Evolutionary conservation across 2,888 invertebrate species (phyloP), one percentile per base, ranked within the genome.

Genomic region (Drosophila fungiperda): DNA sequence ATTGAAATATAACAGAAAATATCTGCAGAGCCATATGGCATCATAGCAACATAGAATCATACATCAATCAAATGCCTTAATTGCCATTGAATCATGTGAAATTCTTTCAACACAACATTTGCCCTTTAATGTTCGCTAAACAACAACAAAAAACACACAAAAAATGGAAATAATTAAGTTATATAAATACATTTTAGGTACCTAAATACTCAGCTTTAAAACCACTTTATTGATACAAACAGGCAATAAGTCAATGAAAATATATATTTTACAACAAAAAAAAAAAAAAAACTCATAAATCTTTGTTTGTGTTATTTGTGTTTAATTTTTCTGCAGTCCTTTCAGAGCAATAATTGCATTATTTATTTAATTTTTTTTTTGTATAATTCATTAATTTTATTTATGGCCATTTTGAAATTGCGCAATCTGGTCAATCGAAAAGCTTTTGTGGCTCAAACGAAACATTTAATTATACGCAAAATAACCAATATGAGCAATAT

Each of bases 31-130:
- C 36, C 69, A 38, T 36, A 26, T 49, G 63, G 64, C 52, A 55
- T 62, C 49, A 64, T 48, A 60, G 45, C 80, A 78, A 60, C 49
- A 64, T 48, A 60, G 49, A 75, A 78, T 29, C 29, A 29, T 29
- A 29, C 76, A 78, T 80, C 77, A 73, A 76, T 80, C 81, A 80
- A 73, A 64, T 32, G 72, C 48, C 48, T 50, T 62, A 68, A 71
- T 75, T 57, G 59, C 62, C 67, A 62, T 62, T 74, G 64, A 55
- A 68, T 58, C 61, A 75, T 59, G 64, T 23, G 4, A 48, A 60
- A 57, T 57, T 23, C 52, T 45, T 58, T 53, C 35, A 42, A 12
- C 54, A 55, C 36, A 29, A 54, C 17, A 52, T 55, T 40, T 40
- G 58, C 69, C 77, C 72, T 62, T 64, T 61, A 64, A 68, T 58